phyloP scores from a whole-genome alignment of 2,888 invertebrate genomes.

The Plebejus argus region DNA sequence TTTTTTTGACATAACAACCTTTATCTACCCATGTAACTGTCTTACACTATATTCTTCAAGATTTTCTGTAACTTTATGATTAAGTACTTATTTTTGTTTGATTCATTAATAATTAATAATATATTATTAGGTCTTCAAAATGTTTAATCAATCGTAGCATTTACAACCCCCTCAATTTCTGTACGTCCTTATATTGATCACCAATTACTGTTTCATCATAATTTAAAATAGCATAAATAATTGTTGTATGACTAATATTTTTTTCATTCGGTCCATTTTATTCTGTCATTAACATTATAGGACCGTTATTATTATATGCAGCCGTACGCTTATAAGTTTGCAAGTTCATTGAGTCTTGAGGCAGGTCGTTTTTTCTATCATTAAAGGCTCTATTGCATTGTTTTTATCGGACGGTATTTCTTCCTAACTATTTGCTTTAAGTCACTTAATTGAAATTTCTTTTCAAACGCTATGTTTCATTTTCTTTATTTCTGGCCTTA shows the following conservation, averaged over 20 bases:
- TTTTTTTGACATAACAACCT: not conserved
- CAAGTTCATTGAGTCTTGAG: slow-evolving; percentile 15
- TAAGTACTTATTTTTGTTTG: not conserved
- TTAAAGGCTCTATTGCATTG: not conserved
- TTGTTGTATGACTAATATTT: not conserved
- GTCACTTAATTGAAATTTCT: not conserved
- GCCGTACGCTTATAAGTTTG: not conserved
- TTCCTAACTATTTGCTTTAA: not conserved
- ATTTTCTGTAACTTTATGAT: not conserved
- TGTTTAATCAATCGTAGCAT: not conserved
- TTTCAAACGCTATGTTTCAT: not conserved
- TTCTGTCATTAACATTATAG: not conserved
- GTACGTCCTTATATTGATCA: not conserved
- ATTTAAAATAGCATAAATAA: not conserved
- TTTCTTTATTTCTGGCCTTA: not conserved
- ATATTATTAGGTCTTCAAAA: not conserved
- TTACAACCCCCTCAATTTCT: not conserved
- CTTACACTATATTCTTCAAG: not conserved
- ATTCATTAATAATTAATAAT: not conserved
- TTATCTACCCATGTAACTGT: not conserved
- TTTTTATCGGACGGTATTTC: not conserved
- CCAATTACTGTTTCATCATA: not conserved
- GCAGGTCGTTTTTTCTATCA: not conserved
- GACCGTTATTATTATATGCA: not conserved
- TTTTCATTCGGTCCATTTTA: not conserved